phyloP scores from a whole-genome alignment of 2,888 invertebrate species.

The Caenorhabditis sp. region DNA sequence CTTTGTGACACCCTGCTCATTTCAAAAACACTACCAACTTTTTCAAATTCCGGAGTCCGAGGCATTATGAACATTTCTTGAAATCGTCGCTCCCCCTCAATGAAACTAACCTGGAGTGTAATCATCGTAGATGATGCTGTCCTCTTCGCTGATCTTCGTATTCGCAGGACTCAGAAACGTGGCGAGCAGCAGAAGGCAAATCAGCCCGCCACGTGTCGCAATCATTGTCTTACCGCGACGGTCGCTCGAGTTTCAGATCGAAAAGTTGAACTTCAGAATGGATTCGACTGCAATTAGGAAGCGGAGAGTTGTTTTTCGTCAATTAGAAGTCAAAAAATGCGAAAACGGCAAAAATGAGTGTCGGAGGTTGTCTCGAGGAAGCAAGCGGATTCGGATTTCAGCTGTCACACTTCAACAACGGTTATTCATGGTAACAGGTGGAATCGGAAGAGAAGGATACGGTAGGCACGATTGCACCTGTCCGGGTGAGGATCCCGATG shows the following conservation, averaged over 20 bases:
- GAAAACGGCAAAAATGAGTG: constrained; percentile 2
- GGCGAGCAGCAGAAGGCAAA: constrained; percentile 36
- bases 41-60: no score
- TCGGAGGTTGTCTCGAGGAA: neutral
- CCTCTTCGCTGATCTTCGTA: constrained; percentile 28
- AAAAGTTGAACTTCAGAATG: no score
- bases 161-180: constrained; percentile 39
- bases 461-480: constrained; percentile 21
- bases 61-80: no score
- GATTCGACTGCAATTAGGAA: neutral
- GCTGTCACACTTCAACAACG: constrained; percentile 30
- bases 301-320: neutral
- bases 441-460: constrained; percentile 8
- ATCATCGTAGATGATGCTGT: constrained; percentile 50
- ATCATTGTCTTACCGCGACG: constrained; percentile 25
- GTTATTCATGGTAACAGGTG: constrained; percentile 19
- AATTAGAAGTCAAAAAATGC: neutral
- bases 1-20: no score
- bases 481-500: neutral
- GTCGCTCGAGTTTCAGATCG: neutral
- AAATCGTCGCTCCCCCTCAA: no score
- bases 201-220: constrained; percentile 55
- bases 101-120: constrained; percentile 47
- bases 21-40: no score
- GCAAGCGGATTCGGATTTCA: constrained; percentile 1